Evolutionary conservation across 2,113 vertebrate species (phyloP).

Genomic region (Rallus limicola): DNA sequence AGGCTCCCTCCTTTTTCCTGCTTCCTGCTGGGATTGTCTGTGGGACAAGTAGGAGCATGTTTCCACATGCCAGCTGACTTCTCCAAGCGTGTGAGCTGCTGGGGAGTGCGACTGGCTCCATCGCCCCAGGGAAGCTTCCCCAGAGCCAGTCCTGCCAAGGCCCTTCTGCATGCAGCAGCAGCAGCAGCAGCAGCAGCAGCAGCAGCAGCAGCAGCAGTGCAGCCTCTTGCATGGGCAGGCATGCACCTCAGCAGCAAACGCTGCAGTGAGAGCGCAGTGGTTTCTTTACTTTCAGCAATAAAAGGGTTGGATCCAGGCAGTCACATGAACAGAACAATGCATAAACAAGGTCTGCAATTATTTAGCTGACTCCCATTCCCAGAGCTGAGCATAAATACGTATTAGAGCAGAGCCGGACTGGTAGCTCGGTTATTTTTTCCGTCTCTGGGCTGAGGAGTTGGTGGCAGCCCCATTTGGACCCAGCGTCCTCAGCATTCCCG

Average conservation of each 20-base stretch:
- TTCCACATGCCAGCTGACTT: background rate
- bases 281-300: background rate
- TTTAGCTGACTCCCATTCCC: background rate
- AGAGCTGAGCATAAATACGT: background rate
- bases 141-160: background rate
- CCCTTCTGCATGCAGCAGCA: background rate
- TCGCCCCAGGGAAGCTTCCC: background rate
- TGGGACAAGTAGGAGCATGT: background rate
- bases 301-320: background rate
- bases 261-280: accelerated
- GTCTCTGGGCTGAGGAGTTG: background rate
- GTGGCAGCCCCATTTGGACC: background rate
- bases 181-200: background rate
- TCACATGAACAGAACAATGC: background rate
- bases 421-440: background rate
- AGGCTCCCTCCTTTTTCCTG: background rate
- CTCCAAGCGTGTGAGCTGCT: accelerated
- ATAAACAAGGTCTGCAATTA: background rate
- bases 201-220: background rate
- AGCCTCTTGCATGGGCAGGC: background rate
- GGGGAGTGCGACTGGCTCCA: background rate
- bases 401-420: background rate
- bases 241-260: accelerated
- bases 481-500: background rate
- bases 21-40: background rate